Conservation (phyloP, 2,113 vertebrate genomes). For the Arizona elegans region DNA sequence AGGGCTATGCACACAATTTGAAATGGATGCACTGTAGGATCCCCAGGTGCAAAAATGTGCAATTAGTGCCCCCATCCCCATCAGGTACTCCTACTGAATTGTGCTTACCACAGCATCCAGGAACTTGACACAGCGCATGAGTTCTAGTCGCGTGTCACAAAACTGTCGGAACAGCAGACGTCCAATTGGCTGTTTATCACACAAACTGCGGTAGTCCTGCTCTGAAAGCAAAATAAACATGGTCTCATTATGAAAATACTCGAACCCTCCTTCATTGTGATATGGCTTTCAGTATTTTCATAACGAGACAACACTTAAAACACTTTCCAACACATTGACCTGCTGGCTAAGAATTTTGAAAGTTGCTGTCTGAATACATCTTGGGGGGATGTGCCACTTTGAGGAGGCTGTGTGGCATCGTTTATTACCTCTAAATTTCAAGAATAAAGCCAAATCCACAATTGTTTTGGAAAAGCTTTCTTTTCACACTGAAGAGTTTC, state of each 20-base stretch:
- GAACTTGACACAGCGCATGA: slow-evolving; percentile 85
- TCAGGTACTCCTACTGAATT: fast-evolving
- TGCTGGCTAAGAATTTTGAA: background rate
- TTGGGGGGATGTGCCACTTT: background rate
- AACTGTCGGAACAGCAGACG: slow-evolving; percentile 88
- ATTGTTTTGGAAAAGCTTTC: background rate
- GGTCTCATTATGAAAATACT: background rate
- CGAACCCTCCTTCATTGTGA: background rate
- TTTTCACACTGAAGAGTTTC: background rate
- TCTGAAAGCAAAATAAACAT: slow-evolving; percentile 69
- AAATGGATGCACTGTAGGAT: background rate
- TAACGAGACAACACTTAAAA: background rate
- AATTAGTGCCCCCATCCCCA: background rate
- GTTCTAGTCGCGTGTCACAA: slow-evolving; percentile 87
- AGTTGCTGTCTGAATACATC: background rate
- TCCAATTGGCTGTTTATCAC: slow-evolving; percentile 92
- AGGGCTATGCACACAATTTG: background rate
- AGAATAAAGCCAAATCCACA: background rate
- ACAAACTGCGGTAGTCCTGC: slow-evolving; percentile 90
- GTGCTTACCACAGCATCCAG: slow-evolving; percentile 93
- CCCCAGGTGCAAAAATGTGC: background rate
- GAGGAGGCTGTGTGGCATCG: background rate
- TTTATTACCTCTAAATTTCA: background rate
- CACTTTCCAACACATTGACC: background rate
- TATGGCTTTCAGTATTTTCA: background rate